phyloP scores from a whole-genome alignment of 2,797 vertebrate genomes.

The Amniataba percoides region DNA sequence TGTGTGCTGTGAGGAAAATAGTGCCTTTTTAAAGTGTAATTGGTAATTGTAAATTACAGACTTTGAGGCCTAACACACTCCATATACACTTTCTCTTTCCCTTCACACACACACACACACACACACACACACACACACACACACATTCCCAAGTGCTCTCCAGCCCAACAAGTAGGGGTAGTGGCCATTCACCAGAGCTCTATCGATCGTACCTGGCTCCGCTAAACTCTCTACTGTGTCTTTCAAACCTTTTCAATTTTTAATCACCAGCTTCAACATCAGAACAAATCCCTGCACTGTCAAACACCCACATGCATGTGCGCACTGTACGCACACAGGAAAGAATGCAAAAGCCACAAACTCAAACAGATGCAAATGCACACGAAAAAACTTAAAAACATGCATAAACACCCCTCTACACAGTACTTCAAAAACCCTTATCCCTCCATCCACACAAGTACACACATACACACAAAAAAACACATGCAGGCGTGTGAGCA shows the following conservation, averaged over 20 bases:
- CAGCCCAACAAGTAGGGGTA: constrained; percentile 50
- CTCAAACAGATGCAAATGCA: constrained; percentile 39
- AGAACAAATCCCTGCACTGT: constrained; percentile 66
- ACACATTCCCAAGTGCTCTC: constrained; percentile 46
- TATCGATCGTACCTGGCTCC: constrained; percentile 82
- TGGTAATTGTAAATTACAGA: constrained; percentile 32
- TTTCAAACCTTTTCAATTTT: constrained; percentile 87
- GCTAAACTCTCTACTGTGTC: constrained; percentile 80
- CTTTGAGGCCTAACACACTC: constrained; percentile 34
- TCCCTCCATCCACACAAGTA: not conserved
- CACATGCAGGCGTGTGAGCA: constrained; percentile 29
- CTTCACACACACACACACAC: constrained; percentile 29
- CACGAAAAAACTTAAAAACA: constrained; percentile 25
- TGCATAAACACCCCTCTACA: constrained; percentile 35
- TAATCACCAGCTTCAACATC: constrained; percentile 82
- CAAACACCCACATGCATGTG: constrained; percentile 39
- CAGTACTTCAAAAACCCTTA: constrained; percentile 35
- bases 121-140: constrained; percentile 34
- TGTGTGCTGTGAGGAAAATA: not conserved
- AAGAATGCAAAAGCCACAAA: constrained; percentile 49
- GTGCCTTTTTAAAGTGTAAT: constrained; percentile 27
- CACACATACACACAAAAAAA: constrained; percentile 9
- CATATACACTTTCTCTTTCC: constrained; percentile 18
- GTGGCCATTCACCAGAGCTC: constrained; percentile 72
- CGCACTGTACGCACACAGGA: constrained; percentile 10